phyloP scores from a whole-genome alignment of 2,888 invertebrate genomes.

The Bembecia ichneumoniformis region DNA sequence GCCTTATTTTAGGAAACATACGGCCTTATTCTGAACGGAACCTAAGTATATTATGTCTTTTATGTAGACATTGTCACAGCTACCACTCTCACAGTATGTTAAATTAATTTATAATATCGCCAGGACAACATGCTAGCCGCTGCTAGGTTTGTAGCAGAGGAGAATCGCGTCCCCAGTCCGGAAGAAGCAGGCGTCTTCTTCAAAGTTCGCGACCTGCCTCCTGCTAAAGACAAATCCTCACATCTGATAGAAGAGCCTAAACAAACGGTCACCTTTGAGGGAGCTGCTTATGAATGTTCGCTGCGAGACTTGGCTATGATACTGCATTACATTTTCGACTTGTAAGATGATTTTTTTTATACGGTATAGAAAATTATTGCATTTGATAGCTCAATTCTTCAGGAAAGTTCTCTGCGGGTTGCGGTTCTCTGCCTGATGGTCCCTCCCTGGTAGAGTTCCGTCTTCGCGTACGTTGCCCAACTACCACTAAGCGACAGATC shows the following conservation, averaged over 20 bases:
- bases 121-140: conserved; percentile 60
- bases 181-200: conserved; percentile 36
- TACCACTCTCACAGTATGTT: too few relatives aligned
- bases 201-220: conserved; percentile 19
- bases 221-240: conserved; percentile 4
- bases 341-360: conserved; percentile 33
- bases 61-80: not conserved
- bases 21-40: too few relatives aligned
- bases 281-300: conserved; percentile 35
- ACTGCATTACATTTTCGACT: conserved; percentile 60
- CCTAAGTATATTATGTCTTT: not conserved
- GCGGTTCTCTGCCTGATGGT: too few relatives aligned
- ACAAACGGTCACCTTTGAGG: conserved; percentile 32
- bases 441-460: too few relatives aligned
- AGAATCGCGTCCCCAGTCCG: conserved; percentile 34
- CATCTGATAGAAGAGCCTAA: conserved; percentile 8
- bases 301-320: conserved; percentile 44
- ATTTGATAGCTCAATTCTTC: not conserved
- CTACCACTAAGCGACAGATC: too few relatives aligned
- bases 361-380: too few relatives aligned
- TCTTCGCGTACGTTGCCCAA: too few relatives aligned
- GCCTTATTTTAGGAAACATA: too few relatives aligned
- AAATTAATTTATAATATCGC: not conserved
- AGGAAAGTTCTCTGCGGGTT: too few relatives aligned
- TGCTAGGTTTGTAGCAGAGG: conserved; percentile 31